Base-by-base conservation (phyloP, 2,888 invertebrate genomes). In the Unio delphinus region DNA sequence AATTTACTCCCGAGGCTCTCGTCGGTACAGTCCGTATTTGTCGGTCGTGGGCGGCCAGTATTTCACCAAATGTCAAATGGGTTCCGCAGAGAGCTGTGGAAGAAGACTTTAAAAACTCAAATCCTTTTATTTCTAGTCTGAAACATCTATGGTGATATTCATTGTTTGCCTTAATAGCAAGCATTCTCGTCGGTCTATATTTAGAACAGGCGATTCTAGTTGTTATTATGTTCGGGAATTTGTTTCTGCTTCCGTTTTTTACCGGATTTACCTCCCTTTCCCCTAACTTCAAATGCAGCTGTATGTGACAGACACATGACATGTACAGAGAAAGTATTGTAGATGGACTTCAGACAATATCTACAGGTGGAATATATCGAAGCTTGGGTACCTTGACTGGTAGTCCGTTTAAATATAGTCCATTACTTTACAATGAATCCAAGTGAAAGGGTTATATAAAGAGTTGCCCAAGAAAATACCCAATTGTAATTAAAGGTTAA, bases 1-100 rank as follows among this genome's bases (percentile, higher is more conserved):
- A 84, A 70, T 83, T 82, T 66, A 83, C 84, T 8, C 82, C 84
- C 6, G 84, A 84, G 66, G 80, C 82, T 3, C 70, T 84, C 61
- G 80, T 83, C 55, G 84, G 84, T 0, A 77, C 76, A 58, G 81
- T 84, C 18, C 77, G 84, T 26, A 78, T 84, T 4, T 54, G 78
- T 5, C 75, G 78, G n/a, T 80, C 82, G 18, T 61, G 80, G 28
- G 79, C 80, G 34, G 83, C 80, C 15, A 81, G 81, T 64, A 65
- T 83, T 20, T 72, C 74, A 58, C 69, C 78, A 4, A 77, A 70
- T 55, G 78, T 80, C 45, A 79, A 75, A 69, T 84, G 84, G 84
- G 71, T 81, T 26, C 84, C 84, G 1, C 84, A 84, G 66, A 64
- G 84, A 26, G 78, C 76, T 0, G 80, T 84, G 7, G 84, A 84